Evolutionary conservation across 2,113 vertebrate species (phyloP).

Genomic region (Hyperoodon ampullatus): DNA sequence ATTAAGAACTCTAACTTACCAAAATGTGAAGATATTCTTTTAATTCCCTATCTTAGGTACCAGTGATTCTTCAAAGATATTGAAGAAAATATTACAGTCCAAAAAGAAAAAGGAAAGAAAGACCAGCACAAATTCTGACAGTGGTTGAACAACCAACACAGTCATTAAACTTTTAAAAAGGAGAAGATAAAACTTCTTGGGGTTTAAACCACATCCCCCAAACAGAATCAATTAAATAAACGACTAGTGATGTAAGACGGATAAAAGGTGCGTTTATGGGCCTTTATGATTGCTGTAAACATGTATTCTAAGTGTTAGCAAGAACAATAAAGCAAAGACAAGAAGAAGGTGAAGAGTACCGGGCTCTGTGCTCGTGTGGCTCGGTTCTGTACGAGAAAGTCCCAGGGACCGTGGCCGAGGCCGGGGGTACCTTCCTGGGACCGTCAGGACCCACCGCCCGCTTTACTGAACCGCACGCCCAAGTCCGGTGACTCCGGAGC

Average conservation of each 20-base stretch:
- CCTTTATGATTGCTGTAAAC: neutral
- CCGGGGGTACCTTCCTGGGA: neutral
- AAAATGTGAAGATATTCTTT: conserved; percentile 26
- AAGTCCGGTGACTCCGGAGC: neutral
- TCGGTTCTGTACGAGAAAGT: conserved; percentile 47
- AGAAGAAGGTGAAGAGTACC: neutral
- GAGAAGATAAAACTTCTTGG: neutral
- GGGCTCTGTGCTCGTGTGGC: neutral
- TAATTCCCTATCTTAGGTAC: neutral
- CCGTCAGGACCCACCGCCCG: neutral
- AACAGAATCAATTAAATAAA: conserved; percentile 47
- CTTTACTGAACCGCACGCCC: neutral
- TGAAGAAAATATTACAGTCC: neutral
- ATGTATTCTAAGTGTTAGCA: neutral
- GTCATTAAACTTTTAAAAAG: conserved; percentile 8
- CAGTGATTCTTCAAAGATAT: neutral
- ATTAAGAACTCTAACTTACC: conserved; percentile 14
- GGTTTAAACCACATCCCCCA: neutral
- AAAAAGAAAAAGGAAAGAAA: neutral
- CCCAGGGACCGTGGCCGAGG: neutral
- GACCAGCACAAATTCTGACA: conserved; percentile 19
- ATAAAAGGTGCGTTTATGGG: neutral
- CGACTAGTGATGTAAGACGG: neutral
- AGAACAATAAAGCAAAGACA: neutral
- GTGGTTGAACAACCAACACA: neutral